A percentile compares a stretch with the other conserved stretches of the same genome.
These are phyloP conservation scores for Crossaster papposus DNA, from an alignment of 53 echinoderm and acorn worm species.

Conservation along the genomic window DNA sequence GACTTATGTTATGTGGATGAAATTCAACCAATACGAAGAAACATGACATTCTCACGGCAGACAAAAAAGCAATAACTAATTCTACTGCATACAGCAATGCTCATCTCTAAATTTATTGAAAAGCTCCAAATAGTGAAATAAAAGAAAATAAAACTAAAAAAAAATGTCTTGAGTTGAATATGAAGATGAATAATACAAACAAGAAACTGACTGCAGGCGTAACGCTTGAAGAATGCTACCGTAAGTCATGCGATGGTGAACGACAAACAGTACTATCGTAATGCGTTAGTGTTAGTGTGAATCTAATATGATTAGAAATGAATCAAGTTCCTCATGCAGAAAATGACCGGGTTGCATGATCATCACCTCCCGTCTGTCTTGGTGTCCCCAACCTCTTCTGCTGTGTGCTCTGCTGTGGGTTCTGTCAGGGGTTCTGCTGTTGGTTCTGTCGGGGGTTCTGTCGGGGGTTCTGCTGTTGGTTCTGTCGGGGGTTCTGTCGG, in stretches of 20 bases:
- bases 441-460: too few species aligned
- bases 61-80: too few species aligned
- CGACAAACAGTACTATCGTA: background rate
- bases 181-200: background rate
- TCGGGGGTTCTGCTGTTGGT: too few species aligned
- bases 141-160: background rate
- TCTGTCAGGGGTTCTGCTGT: too few species aligned
- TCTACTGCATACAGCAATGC: background rate
- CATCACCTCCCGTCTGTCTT: slow-evolving; percentile 26
- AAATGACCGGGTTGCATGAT: background rate
- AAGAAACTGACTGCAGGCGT: background rate
- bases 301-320: background rate
- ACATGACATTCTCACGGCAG: too few species aligned
- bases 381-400: slow-evolving; percentile 9
- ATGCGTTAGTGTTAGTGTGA: background rate
- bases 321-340: slow-evolving; percentile 18
- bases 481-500: too few species aligned
- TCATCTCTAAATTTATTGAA: background rate
- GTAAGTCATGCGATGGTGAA: slow-evolving; percentile 7
- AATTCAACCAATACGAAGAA: too few species aligned
- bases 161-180: background rate
- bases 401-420: too few species aligned
- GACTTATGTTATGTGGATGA: too few species aligned
- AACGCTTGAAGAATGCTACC: slow-evolving; percentile 19
- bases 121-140: background rate